Evolutionary conservation across 2,113 vertebrate species (phyloP), one percentile per base, ranked within the genome.

Genomic region (Craseonycteris thonglongyai): DNA sequence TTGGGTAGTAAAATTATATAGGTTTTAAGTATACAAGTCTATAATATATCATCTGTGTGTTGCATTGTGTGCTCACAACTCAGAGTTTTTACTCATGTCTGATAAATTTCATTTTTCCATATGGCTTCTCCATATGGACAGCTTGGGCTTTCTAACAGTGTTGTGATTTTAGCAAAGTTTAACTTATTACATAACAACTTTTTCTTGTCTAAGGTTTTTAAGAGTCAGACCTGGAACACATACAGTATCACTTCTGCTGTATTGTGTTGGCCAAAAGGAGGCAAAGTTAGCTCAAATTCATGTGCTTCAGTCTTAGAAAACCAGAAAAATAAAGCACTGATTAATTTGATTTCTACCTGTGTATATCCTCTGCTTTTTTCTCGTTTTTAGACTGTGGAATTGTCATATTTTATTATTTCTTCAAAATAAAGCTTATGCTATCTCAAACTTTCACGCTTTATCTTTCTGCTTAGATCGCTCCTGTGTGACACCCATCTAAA

Each of bases 141-240:
- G 33, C 22, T 54, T 69, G 13, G 11, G 24, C 58, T 69, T 88
- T 22, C 30, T 49, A 14, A 26, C 19, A 35, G 7, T 1, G 0
- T 40, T 11, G 16, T 3, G 0, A 6, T 51, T 26, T 54, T 2
- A 21, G 42, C 3, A 30, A 12, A 35, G 13, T 5, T 58, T n/a
- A 79, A 63, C 6, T 63, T 89, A 5, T n/a, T 56, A 22, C 38
- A 14, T 15, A 16, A 19, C 11, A 68, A 63, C 19, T 22, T 47
- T 47, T 47, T n/a, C 6, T 24, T 68, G 12, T 22, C 26, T 28
- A 28, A 24, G 4, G 0, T 40, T 56, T 45, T 49, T 47, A 82
- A 49, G 3, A 4, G 4, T 1, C 5, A 35, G 21, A 0, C 2
- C 3, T 22, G 28, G 6, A 72, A 21, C 0, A 16, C 6, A 4